Conservation (phyloP, 2,797 vertebrate genomes). For the Neosalanx taihuensis region DNA sequence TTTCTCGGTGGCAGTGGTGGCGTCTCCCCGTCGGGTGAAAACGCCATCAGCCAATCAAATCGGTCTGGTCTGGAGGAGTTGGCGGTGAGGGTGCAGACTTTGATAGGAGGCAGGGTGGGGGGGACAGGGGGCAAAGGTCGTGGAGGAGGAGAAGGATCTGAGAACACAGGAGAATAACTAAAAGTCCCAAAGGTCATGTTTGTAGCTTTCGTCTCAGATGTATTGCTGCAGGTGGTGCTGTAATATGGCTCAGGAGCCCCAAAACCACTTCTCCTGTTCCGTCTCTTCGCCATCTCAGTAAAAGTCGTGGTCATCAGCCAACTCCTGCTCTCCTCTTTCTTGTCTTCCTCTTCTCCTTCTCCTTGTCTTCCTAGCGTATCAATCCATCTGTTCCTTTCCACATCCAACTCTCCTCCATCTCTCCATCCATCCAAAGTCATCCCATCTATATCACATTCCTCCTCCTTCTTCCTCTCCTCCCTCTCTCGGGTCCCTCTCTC, state of each 20-base stretch:
- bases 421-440: slow-evolving; percentile 40
- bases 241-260: slow-evolving; percentile 61
- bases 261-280: slow-evolving; percentile 59
- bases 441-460: slow-evolving; percentile 28
- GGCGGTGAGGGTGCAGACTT: slow-evolving; percentile 68
- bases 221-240: slow-evolving; percentile 57
- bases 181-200: slow-evolving; percentile 54
- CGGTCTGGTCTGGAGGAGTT: slow-evolving; percentile 78
- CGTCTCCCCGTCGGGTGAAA: slow-evolving; percentile 85
- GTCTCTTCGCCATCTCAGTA: slow-evolving; percentile 85
- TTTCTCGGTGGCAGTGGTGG: slow-evolving; percentile 51
- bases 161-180: slow-evolving; percentile 54
- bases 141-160: slow-evolving; percentile 73
- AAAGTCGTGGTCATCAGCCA: slow-evolving; percentile 83
- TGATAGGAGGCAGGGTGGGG: slow-evolving; percentile 53
- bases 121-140: slow-evolving; percentile 72
- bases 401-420: slow-evolving; percentile 36
- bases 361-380: slow-evolving; percentile 30
- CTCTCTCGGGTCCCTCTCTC: slow-evolving; percentile 38
- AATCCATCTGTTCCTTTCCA: slow-evolving; percentile 41
- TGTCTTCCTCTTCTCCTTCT: slow-evolving; percentile 38
- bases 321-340: slow-evolving; percentile 48
- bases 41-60: slow-evolving; percentile 94
- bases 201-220: slow-evolving; percentile 49
- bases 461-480: slow-evolving; percentile 38